Evolutionary conservation across 2,888 invertebrate species (phyloP).

Genomic region (Drosophila rubida): DNA sequence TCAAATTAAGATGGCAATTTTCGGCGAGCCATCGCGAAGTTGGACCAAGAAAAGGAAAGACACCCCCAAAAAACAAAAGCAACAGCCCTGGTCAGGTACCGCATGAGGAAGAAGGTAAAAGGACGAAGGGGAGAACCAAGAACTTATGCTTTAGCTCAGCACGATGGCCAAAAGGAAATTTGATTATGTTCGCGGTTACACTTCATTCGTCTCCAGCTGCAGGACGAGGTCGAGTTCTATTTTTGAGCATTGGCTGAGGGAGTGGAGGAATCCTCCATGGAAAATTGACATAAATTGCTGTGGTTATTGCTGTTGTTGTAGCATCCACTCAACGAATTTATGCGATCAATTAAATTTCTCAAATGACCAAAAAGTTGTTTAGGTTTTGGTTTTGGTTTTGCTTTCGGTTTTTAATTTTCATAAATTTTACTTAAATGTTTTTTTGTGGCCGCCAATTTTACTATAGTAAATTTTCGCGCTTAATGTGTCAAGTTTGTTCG

Average conservation of each 20-base stretch:
- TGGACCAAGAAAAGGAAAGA: not conserved
- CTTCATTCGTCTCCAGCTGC: constrained; percentile 60
- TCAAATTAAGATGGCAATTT: constrained; percentile 78
- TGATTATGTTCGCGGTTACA: constrained; percentile 78
- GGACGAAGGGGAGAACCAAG: not conserved
- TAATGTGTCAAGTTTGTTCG: constrained; percentile 69
- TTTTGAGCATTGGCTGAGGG: not conserved
- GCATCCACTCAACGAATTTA: constrained; percentile 67
- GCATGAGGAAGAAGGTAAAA: not conserved
- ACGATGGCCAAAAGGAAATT: constrained; percentile 55
- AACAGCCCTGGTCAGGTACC: constrained; percentile 31
- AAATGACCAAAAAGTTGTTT: constrained; percentile 74
- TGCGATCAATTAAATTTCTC: constrained; percentile 81
- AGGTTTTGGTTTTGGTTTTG: constrained; percentile 29
- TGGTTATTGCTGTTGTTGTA: constrained; percentile 29
- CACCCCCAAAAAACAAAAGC: constrained; percentile 1
- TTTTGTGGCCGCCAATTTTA: constrained; percentile 23
- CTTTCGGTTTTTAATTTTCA: constrained; percentile 83
- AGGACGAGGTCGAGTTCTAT: not conserved
- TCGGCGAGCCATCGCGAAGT: constrained; percentile 24
- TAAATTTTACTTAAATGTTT: constrained; percentile 83
- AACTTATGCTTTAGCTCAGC: constrained; percentile 52
- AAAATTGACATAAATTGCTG: constrained; percentile 73
- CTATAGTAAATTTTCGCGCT: constrained; percentile 65
- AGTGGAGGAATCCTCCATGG: constrained; percentile 17